Conservation (phyloP, 2,113 vertebrate genomes). For the Equus przewalskii region DNA sequence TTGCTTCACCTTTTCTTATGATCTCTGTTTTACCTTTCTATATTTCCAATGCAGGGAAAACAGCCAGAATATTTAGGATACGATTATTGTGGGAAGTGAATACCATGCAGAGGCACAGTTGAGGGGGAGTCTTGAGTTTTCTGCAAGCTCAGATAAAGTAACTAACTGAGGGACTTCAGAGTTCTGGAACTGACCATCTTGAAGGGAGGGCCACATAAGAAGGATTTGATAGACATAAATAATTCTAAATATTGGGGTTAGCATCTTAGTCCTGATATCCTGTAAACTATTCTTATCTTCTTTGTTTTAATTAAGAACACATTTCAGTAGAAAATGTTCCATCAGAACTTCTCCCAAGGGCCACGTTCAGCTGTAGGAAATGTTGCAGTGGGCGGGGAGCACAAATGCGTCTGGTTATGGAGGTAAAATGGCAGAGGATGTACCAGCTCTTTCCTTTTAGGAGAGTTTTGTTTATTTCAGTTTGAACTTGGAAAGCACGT, state of each 20-base stretch:
- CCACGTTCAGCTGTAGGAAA: slow-evolving; percentile 42
- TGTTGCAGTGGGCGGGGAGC: background rate
- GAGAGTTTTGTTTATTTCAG: background rate
- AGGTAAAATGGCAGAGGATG: slow-evolving; percentile 12
- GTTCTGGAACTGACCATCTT: background rate
- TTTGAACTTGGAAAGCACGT: background rate
- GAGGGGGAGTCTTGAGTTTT: background rate
- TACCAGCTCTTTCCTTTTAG: background rate
- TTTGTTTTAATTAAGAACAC: slow-evolving; percentile 63
- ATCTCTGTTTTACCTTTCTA: background rate
- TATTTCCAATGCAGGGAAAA: background rate
- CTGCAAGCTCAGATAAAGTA: background rate
- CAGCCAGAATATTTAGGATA: background rate
- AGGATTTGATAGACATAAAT: background rate
- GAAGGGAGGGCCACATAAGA: background rate
- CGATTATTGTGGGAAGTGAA: background rate
- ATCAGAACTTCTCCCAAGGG: slow-evolving; percentile 30
- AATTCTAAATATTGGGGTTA: slow-evolving; percentile 41
- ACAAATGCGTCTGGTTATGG: slow-evolving; percentile 28
- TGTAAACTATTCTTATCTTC: slow-evolving; percentile 48
- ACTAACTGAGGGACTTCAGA: background rate
- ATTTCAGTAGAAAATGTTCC: slow-evolving; percentile 59
- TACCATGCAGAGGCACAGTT: background rate
- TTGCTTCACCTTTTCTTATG: background rate
- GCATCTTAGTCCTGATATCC: background rate